Evolutionary conservation across 2,797 vertebrate genomes (phyloP).

Genomic region (Typhlichthys subterraneus): DNA sequence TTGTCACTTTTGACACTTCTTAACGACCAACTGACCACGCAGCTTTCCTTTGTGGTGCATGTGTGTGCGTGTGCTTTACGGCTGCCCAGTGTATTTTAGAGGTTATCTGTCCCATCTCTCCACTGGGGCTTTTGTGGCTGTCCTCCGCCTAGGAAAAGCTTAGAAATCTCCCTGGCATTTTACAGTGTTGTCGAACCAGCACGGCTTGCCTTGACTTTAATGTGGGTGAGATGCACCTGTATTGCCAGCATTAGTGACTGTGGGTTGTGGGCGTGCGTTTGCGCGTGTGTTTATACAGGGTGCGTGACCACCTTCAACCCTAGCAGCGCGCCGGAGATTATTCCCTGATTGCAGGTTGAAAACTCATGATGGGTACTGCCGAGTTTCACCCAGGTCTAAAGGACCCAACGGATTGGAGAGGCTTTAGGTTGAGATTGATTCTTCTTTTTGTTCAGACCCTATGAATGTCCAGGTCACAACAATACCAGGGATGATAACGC

Average conservation of each 20-base stretch:
- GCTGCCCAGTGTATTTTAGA: conserved; percentile 32
- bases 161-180: conserved; percentile 38
- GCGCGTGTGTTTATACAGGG: conserved; percentile 6
- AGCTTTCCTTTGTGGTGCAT: background rate
- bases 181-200: conserved; percentile 39
- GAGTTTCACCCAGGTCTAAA: conserved; percentile 1
- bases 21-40: conserved; percentile 24
- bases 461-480: background rate
- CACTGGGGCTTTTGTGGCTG: conserved; percentile 1
- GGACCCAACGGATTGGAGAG: conserved; percentile 17
- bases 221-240: conserved; percentile 32
- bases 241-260: conserved; percentile 45
- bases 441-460: conserved; percentile 22
- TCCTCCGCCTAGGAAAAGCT: conserved; percentile 6
- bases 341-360: conserved; percentile 52
- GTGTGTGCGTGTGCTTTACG: conserved; percentile 8
- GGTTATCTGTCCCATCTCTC: conserved; percentile 38
- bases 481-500: background rate
- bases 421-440: conserved; percentile 42
- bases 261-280: conserved; percentile 7
- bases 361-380: conserved; percentile 31
- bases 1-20: conserved; percentile 21
- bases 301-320: conserved; percentile 27
- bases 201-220: conserved; percentile 45
- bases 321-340: conserved; percentile 48